Evolutionary conservation across 1,140 invertebrate genomes (phyloP), one percentile per base, ranked within the genome.

Genomic region (Arion vulgaris): DNA sequence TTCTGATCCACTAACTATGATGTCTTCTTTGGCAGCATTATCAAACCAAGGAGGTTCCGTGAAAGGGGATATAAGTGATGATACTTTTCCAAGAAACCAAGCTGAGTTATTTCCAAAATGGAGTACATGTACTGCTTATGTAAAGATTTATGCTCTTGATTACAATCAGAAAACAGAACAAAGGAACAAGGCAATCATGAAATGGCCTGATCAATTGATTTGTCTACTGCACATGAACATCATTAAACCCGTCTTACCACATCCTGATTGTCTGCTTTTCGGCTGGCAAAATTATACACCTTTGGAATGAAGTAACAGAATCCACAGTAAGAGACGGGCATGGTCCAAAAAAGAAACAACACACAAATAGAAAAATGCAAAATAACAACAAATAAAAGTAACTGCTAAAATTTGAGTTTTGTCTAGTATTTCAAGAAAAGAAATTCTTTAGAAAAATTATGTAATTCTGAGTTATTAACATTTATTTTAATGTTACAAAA

Each of bases 231-330:
- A 74, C 69, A 62, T 53, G 38, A 17, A 73, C 17, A 81, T 28
- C 19, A 45, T 39, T n/a, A 78, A 69, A 38, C 38, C 45, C 36
- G 32, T 83, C 86, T 87, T 87, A 87, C 86, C 86, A 77, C 53
- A 36, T 86, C 85, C 75, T 84, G 82, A 51, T 71, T 85, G 69
- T 82, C 80, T 81, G 75, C 74, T 69, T 36, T 78, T 62, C 81
- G 84, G 78, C 80, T 81, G 28, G 41, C 45, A 84, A 84, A 87
- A 82, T 73, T 81, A 86, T 87, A 87, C 32, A 87, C 87, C 87
- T 87, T 87, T 17, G 85, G 45, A 85, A 86, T 82, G 74, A 69
- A 76, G 85, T 45, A 78, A 75, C 73, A 80, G 74, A 77, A 49
- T 66, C 62, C 28, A 66, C 28, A 66, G 28, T 66, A 28, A 66